These are phyloP conservation scores for Polypedilum vanderplanki DNA, from an alignment of 1,140 invertebrate genomes.

Conservation along the genomic window DNA sequence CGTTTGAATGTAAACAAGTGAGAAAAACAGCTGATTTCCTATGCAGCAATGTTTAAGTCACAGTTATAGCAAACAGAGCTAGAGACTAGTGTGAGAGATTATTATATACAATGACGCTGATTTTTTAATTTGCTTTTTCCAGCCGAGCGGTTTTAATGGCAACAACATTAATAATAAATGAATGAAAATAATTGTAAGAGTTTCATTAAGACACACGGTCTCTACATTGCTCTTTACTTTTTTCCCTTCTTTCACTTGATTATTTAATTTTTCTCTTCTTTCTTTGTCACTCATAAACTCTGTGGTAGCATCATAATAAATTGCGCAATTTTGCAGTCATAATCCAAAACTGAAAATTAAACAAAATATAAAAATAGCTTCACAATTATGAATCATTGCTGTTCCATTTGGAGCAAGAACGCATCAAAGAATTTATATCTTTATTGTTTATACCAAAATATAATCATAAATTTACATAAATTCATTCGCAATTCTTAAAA, in stretches of 20 bases:
- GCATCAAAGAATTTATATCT: not conserved
- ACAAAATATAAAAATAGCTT: no score
- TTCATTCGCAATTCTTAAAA: not conserved
- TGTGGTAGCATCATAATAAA: no score
- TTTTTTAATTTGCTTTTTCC: not conserved
- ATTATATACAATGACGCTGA: not conserved
- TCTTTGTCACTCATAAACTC: not conserved
- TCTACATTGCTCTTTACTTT: not conserved
- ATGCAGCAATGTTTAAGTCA: no score
- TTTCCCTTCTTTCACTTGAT: not conserved
- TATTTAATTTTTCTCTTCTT: not conserved
- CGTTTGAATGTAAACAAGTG: no score
- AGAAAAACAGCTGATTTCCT: no score
- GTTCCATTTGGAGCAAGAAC: not conserved
- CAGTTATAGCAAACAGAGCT: no score
- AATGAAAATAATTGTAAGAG: not conserved
- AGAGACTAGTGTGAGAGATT: no score
- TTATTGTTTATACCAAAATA: not conserved
- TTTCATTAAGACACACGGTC: not conserved
- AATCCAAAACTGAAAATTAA: no score
- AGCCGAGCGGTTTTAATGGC: not conserved
- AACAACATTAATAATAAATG: not conserved
- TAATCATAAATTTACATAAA: conserved; percentile 22
- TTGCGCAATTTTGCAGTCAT: no score
- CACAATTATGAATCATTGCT: not conserved